Conservation (phyloP, 2,797 vertebrate genomes). For the Catharus ustulatus region DNA sequence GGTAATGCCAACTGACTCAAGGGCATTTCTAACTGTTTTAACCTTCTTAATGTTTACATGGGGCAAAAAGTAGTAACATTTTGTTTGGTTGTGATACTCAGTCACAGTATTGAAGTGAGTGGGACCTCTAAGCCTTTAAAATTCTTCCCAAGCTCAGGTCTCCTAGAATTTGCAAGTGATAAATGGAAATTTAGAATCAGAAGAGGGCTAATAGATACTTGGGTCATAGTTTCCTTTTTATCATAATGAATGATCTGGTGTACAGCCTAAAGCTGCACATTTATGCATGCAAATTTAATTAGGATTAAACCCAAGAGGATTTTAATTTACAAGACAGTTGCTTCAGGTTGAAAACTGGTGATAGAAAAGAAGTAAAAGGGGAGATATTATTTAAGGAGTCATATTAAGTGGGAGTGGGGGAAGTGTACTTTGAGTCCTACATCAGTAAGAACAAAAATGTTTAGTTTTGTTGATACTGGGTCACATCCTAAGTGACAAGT, state of each 20-base stretch:
- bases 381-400: background rate
- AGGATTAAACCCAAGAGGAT: background rate
- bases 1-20: background rate
- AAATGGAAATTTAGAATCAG: background rate
- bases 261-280: background rate
- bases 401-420: background rate
- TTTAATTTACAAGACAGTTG: background rate
- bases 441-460: background rate
- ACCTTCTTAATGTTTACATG: background rate
- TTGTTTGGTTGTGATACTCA: background rate
- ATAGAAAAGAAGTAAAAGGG: background rate
- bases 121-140: background rate
- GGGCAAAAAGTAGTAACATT: background rate
- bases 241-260: background rate
- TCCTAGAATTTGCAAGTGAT: background rate
- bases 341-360: background rate
- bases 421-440: background rate
- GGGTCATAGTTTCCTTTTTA: background rate
- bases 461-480: background rate
- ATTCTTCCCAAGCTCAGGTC: background rate
- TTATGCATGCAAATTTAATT: background rate
- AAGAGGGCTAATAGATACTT: background rate
- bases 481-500: background rate
- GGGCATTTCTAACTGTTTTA: background rate
- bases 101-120: background rate